phyloP scores from a whole-genome alignment of 2,888 invertebrate genomes.

The Thereva unica region DNA sequence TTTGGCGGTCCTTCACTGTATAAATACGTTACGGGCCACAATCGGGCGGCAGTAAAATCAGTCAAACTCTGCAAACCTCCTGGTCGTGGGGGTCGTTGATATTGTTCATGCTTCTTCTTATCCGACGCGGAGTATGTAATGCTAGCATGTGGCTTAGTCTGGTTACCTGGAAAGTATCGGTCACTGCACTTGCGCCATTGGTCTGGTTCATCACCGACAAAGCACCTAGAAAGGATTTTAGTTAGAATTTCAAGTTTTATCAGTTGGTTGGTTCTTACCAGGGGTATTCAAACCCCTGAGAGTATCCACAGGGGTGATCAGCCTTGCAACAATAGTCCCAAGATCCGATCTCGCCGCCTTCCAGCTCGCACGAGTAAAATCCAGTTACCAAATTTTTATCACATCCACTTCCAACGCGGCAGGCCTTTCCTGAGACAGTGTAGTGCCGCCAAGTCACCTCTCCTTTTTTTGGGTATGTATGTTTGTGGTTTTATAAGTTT shows the following conservation, averaged over 20 bases:
- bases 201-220: constrained; percentile 75
- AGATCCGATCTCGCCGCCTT: constrained; percentile 68
- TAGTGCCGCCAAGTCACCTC: constrained; percentile 71
- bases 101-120: constrained; percentile 48
- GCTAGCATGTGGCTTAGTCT: constrained; percentile 46
- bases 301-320: constrained; percentile 81
- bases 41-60: constrained; percentile 59
- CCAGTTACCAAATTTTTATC: constrained; percentile 75
- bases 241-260: constrained; percentile 38
- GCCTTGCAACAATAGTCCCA: constrained; percentile 90
- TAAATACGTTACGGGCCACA: constrained; percentile 81
- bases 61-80: constrained; percentile 55
- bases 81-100: constrained; percentile 56
- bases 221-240: constrained; percentile 66
- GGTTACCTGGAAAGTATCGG: constrained; percentile 68
- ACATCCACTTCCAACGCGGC: constrained; percentile 70
- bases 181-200: constrained; percentile 90
- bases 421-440: constrained; percentile 81
- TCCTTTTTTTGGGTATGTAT: constrained; percentile 54
- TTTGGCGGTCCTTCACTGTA: constrained; percentile 81
- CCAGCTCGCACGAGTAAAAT: constrained; percentile 84
- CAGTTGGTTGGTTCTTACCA: constrained; percentile 64
- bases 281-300: constrained; percentile 78
- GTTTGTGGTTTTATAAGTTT: constrained; percentile 42
- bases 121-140: constrained; percentile 39